These are phyloP conservation scores for Bufotes viridis DNA, from an alignment of 2,797 vertebrate genomes.

Conservation along the genomic window DNA sequence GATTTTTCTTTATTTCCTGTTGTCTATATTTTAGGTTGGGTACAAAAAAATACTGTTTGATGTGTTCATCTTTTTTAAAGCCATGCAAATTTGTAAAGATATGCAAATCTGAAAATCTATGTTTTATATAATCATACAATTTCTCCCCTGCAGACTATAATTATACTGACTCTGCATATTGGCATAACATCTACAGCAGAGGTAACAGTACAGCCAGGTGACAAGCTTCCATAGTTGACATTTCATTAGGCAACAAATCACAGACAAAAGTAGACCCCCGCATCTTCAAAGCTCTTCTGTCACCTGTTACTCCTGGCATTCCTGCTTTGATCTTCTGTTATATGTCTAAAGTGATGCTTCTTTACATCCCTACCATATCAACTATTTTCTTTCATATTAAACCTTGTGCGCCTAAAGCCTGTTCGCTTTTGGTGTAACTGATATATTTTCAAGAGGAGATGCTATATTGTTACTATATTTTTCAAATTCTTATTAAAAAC, in stretches of 20 bases:
- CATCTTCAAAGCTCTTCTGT: conserved; percentile 35
- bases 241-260: conserved; percentile 48
- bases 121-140: background rate
- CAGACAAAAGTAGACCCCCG: conserved; percentile 34
- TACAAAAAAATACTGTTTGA: background rate
- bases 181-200: conserved; percentile 20
- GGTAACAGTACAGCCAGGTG: background rate
- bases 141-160: background rate
- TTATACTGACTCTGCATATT: background rate
- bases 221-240: conserved; percentile 24
- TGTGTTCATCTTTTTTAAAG: background rate
- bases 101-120: conserved; percentile 4
- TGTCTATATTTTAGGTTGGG: background rate
- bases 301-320: conserved; percentile 33
- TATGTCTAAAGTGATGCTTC: conserved; percentile 31
- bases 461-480: background rate
- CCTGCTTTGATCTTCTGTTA: conserved; percentile 40
- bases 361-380: conserved; percentile 20
- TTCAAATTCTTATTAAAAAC: background rate
- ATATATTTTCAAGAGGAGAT: background rate
- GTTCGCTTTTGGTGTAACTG: conserved; percentile 1
- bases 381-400: conserved; percentile 11
- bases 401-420: background rate
- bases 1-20: background rate
- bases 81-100: background rate